These are phyloP conservation scores for Ophion costatus DNA, from an alignment of 2,888 invertebrate genomes.

Conservation along the genomic window DNA sequence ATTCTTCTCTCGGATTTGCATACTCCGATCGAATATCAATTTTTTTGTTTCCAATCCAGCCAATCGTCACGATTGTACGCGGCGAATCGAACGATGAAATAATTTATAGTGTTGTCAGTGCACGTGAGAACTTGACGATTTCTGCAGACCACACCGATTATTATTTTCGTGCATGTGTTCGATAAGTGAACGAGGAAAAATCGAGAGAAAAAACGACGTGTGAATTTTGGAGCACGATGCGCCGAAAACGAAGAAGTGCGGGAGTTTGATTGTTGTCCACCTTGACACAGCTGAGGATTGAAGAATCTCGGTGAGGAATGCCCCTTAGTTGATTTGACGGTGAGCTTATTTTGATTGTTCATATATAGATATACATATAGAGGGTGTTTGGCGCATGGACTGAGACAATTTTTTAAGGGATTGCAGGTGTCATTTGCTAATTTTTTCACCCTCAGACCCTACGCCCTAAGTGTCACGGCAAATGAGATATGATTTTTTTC, in stretches of 20 bases:
- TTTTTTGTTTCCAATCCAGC: background rate
- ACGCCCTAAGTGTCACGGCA: too few species aligned
- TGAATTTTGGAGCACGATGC: constrained; percentile 58
- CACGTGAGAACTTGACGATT: constrained; percentile 13
- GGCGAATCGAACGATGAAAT: background rate
- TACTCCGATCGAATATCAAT: background rate
- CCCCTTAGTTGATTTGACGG: constrained; percentile 51
- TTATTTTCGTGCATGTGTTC: background rate
- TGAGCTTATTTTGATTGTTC: constrained; percentile 39
- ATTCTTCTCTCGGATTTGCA: background rate
- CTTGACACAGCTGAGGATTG: constrained; percentile 39
- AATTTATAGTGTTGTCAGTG: constrained; percentile 23
- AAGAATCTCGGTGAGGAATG: constrained; percentile 59
- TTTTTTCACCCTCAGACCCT: too few species aligned
- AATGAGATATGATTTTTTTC: too few species aligned
- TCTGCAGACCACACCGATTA: background rate
- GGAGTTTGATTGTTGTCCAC: constrained; percentile 45
- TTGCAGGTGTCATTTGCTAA: too few species aligned
- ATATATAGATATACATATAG: background rate
- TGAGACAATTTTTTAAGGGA: too few species aligned
- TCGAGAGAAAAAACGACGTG: constrained; percentile 11
- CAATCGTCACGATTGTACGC: background rate
- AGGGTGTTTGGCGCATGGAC: too few species aligned
- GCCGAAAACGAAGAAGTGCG: constrained; percentile 60
- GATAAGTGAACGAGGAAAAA: background rate